Evolutionary conservation across 2,888 invertebrate genomes (phyloP).

Genomic region (Tipula confusa): DNA sequence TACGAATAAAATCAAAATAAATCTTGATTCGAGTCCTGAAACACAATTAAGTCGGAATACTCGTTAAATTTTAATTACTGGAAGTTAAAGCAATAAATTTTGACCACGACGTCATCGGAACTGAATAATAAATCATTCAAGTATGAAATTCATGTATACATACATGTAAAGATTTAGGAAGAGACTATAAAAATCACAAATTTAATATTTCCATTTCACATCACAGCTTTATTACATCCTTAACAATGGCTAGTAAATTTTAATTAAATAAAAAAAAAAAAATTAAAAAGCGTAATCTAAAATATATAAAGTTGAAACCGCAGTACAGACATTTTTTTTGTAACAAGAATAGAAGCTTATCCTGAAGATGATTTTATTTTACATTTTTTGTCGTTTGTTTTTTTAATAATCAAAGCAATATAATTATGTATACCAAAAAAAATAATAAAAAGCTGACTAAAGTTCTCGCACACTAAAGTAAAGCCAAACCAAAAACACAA

Average conservation of each 20-base stretch:
- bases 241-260: not conserved
- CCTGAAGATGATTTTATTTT: not conserved
- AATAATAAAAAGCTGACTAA: conserved; percentile 14
- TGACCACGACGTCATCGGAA: too few species aligned
- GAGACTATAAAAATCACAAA: not conserved
- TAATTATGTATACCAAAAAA: not conserved
- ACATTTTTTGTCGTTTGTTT: not conserved
- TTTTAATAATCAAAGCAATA: not conserved
- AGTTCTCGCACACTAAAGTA: not conserved
- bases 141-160: too few species aligned
- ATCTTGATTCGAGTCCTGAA: too few species aligned
- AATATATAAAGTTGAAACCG: not conserved
- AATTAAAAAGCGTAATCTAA: not conserved
- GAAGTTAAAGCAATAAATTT: too few species aligned
- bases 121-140: not conserved
- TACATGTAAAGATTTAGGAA: not conserved
- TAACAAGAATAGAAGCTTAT: not conserved
- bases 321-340: not conserved
- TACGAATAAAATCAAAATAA: too few species aligned
- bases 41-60: too few species aligned
- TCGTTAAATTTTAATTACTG: too few species aligned
- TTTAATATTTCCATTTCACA: not conserved
- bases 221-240: not conserved
- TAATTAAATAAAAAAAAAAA: not conserved
- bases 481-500: not conserved